Evolutionary conservation across 2,888 invertebrate genomes (phyloP).

Genomic region (Drosophila limbata): DNA sequence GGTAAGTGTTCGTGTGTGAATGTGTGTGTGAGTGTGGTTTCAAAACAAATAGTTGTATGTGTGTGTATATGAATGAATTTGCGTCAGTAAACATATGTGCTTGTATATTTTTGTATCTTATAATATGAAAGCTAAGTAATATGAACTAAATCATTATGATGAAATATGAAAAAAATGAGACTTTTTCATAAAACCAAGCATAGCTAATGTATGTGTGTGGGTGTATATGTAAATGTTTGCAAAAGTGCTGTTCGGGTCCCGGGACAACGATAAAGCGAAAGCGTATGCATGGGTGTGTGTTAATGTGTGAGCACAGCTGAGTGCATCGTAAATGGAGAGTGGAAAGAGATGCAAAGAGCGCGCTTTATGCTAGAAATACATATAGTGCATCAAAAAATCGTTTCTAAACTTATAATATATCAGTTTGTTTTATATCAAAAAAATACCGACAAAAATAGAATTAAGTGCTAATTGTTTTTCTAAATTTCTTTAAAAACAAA

Average conservation of each 20-base stretch:
- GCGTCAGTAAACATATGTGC: constrained; percentile 5
- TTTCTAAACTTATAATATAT: too few relatives aligned
- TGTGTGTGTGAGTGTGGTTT: constrained; percentile 11
- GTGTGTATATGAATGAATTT: constrained; percentile 8
- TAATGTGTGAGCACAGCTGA: constrained; percentile 16
- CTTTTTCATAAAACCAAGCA: neutral
- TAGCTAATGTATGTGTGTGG: neutral
- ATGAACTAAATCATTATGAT: constrained; percentile 5
- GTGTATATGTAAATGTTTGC: neutral
- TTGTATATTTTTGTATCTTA: constrained; percentile 2
- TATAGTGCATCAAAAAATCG: neutral
- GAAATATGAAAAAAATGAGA: constrained; percentile 1
- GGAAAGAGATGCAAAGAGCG: constrained; percentile 7
- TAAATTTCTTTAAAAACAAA: neutral
- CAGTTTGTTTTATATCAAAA: too few relatives aligned
- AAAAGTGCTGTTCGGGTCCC: constrained; percentile 11
- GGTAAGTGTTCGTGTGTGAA: constrained; percentile 36
- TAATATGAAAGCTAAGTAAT: constrained; percentile 18
- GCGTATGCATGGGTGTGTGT: neutral
- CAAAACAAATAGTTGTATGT: constrained; percentile 36
- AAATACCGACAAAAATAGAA: neutral
- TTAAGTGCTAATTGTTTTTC: neutral
- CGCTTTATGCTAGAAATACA: neutral
- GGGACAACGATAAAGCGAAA: constrained; percentile 7
- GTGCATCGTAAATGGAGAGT: constrained; percentile 7